A percentile compares a stretch with the other conserved stretches of the same genome.
Evolutionary conservation across 1,140 invertebrate species (phyloP).

Genomic region (Anadara kagoshimensis): DNA sequence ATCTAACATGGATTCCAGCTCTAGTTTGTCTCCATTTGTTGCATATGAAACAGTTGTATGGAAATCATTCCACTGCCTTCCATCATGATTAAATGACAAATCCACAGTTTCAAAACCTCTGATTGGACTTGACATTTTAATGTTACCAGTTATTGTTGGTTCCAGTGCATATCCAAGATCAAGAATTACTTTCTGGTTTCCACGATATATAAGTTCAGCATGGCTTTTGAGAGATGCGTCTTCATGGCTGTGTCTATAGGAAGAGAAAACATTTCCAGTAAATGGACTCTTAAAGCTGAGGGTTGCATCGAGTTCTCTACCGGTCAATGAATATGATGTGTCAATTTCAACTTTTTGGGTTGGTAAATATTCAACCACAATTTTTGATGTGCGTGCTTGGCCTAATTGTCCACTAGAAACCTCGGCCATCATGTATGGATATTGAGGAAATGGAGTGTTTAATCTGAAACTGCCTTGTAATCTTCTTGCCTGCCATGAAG

Average conservation of each 20-base stretch:
- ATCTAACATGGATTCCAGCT: constrained; percentile 39
- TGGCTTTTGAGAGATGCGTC: constrained; percentile 14
- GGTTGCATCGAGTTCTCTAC: constrained; percentile 37
- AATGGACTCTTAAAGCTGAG: constrained; percentile 47
- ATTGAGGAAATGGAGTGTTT: constrained; percentile 37
- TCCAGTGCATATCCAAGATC: constrained; percentile 33
- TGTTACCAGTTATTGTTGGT: constrained; percentile 35
- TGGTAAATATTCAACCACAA: constrained; percentile 32
- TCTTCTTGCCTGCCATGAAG: constrained; percentile 25
- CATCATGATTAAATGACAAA: constrained; percentile 39
- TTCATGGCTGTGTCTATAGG: constrained; percentile 22
- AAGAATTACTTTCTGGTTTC: constrained; percentile 30
- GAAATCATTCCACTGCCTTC: constrained; percentile 38
- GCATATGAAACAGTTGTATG: constrained; percentile 44
- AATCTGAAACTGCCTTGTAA: constrained; percentile 37
- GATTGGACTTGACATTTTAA: constrained; percentile 42
- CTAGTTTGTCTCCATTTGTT: constrained; percentile 46
- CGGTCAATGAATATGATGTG: constrained; percentile 9
- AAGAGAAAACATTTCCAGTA: constrained; percentile 21
- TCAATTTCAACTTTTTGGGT: constrained; percentile 40
- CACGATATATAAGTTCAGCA: constrained; percentile 29
- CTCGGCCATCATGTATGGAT: constrained; percentile 42
- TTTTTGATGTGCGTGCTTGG: constrained; percentile 4
- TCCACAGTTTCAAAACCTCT: constrained; percentile 48
- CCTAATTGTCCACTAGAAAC: neutral